Evolutionary conservation across 2,113 vertebrate species (phyloP).

Genomic region (Synodontis membranacea): DNA sequence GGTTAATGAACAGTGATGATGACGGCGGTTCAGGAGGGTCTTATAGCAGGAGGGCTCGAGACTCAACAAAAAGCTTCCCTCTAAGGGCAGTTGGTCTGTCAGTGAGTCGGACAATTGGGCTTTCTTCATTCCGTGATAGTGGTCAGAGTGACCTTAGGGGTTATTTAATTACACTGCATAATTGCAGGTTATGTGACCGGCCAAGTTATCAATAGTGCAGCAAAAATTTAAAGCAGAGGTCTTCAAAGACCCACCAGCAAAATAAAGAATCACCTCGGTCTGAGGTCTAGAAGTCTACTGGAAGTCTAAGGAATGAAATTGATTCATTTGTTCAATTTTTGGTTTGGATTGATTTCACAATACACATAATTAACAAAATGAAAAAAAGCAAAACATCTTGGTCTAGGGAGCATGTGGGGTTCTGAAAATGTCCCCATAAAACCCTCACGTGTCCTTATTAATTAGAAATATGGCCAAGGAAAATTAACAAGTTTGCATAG

Average conservation of each 20-base stretch:
- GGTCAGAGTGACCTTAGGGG: neutral
- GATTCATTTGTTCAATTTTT: neutral
- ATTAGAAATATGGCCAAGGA: neutral
- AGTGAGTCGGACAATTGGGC: neutral
- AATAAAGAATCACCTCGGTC: neutral
- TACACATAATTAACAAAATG: too few relatives aligned
- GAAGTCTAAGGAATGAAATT: neutral
- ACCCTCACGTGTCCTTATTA: too few relatives aligned
- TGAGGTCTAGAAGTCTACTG: neutral
- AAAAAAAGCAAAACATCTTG: too few relatives aligned
- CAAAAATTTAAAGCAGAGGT: neutral
- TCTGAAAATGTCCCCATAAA: too few relatives aligned
- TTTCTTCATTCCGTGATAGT: neutral
- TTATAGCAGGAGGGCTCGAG: neutral
- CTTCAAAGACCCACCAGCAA: neutral
- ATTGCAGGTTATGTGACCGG: neutral
- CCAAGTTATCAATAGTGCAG: neutral
- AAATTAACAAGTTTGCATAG: neutral
- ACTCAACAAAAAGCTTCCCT: neutral
- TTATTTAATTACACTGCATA: slow-evolving; percentile 5
- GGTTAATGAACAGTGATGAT: slow-evolving; percentile 3
- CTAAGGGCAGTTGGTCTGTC: neutral
- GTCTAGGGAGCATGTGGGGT: too few relatives aligned
- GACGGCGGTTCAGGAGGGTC: neutral
- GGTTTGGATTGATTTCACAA: too few relatives aligned